These are phyloP conservation scores for Pipra filicauda DNA, from an alignment of 2,113 vertebrate species.

Conservation along the genomic window DNA sequence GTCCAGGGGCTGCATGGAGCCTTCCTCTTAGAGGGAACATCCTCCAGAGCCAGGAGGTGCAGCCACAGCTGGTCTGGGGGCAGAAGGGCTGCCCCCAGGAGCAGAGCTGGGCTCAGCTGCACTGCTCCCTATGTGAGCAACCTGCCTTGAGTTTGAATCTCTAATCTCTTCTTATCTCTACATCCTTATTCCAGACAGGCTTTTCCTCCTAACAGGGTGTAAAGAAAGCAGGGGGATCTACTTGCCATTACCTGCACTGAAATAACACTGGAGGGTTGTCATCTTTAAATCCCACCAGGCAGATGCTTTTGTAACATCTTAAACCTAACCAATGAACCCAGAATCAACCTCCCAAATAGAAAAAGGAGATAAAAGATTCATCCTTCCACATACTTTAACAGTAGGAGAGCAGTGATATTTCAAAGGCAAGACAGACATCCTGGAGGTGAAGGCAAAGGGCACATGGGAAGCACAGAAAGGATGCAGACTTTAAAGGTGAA, in stretches of 20 bases:
- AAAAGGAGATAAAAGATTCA: slow-evolving; percentile 63
- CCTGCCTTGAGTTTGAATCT: background rate
- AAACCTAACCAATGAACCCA: slow-evolving; percentile 59
- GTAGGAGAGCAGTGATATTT: slow-evolving; percentile 63
- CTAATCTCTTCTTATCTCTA: slow-evolving; percentile 43
- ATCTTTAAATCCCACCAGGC: slow-evolving; percentile 52
- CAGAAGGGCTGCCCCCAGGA: background rate
- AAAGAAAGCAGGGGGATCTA: slow-evolving; percentile 17
- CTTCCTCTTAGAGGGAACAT: background rate
- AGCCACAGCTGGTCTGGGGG: background rate
- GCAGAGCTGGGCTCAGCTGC: background rate
- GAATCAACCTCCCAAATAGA: slow-evolving; percentile 62
- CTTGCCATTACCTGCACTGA: slow-evolving; percentile 16
- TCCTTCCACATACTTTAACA: slow-evolving; percentile 59
- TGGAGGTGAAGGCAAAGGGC: slow-evolving; percentile 56
- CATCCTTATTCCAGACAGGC: slow-evolving; percentile 46
- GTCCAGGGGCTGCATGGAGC: background rate
- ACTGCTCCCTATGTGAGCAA: background rate
- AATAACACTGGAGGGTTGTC: slow-evolving; percentile 41
- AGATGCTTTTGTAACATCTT: slow-evolving; percentile 50
- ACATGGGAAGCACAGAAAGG: slow-evolving; percentile 42
- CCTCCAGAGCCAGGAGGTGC: background rate
- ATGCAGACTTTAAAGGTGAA: slow-evolving; percentile 47
- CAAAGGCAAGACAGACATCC: slow-evolving; percentile 57
- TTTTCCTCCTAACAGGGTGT: slow-evolving; percentile 10